These are phyloP conservation scores for Podarcis cretensis DNA, from an alignment of 2,113 vertebrate species.

Conservation along the genomic window DNA sequence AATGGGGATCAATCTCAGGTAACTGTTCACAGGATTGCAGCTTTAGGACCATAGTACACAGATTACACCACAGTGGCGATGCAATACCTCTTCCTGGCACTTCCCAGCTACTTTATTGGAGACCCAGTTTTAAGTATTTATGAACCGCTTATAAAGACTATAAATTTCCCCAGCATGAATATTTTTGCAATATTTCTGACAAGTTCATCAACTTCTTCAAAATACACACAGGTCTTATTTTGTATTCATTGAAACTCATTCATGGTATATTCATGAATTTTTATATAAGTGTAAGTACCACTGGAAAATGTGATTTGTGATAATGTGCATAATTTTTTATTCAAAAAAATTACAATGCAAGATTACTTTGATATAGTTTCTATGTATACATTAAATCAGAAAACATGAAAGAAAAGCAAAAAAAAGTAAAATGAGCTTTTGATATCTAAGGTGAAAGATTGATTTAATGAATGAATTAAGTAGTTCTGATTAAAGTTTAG, in stretches of 20 bases:
- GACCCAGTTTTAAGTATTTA: slow-evolving; percentile 17
- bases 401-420: neutral
- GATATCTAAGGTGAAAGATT: neutral
- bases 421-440: slow-evolving; percentile 2
- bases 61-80: neutral
- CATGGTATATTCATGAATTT: slow-evolving; percentile 21
- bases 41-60: neutral
- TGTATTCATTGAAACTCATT: slow-evolving; percentile 32
- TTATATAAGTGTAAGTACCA: slow-evolving; percentile 20
- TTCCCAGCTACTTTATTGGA: neutral
- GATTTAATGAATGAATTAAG: slow-evolving; percentile 35
- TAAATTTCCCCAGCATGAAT: neutral
- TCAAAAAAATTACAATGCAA: neutral
- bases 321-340: neutral
- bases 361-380: neutral
- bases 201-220: slow-evolving; percentile 13
- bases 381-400: neutral
- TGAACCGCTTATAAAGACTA: neutral
- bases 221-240: slow-evolving; percentile 18
- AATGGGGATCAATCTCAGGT: neutral
- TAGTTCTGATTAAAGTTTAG: neutral
- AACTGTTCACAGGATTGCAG: neutral
- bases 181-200: slow-evolving; percentile 9
- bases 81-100: neutral
- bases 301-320: slow-evolving; percentile 29